A percentile compares a stretch with the other conserved stretches of the same genome.
phyloP scores from a whole-genome alignment of 2,888 invertebrate genomes.

The Lissonota sp. region DNA sequence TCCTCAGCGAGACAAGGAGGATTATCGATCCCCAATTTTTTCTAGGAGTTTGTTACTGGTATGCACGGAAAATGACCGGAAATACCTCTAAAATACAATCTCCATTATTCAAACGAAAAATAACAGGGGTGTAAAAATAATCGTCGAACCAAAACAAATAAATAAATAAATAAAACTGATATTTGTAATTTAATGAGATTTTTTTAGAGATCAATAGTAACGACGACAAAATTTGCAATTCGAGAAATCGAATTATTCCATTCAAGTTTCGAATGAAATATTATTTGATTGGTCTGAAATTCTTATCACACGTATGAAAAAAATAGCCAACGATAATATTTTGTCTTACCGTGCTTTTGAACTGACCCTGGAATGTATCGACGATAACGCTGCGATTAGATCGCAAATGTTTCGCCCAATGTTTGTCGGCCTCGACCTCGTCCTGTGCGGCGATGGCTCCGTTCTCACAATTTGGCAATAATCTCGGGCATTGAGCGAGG shows the following conservation, averaged over 20 bases:
- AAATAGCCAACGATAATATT: slow-evolving; percentile 13
- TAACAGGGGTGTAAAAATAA: no score
- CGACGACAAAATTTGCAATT: no score
- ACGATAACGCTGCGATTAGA: slow-evolving; percentile 87
- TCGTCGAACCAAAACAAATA: no score
- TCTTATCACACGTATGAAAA: background rate
- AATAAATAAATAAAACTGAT: no score
- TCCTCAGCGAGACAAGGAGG: slow-evolving; percentile 71
- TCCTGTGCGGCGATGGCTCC: slow-evolving; percentile 79
- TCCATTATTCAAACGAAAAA: slow-evolving; percentile 46
- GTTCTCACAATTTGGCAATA: slow-evolving; percentile 75
- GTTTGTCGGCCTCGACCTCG: slow-evolving; percentile 84
- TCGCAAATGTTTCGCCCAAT: slow-evolving; percentile 86
- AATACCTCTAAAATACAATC: slow-evolving; percentile 69
- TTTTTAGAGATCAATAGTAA: no score
- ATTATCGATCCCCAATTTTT: slow-evolving; percentile 67
- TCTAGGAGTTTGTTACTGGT: slow-evolving; percentile 74
- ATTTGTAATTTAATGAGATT: no score
- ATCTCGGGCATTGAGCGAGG: slow-evolving; percentile 72
- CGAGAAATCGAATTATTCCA: no score
- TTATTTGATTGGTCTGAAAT: background rate
- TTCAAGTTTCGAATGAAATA: background rate
- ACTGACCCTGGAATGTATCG: slow-evolving; percentile 88
- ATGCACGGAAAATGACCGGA: slow-evolving; percentile 51
- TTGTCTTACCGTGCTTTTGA: slow-evolving; percentile 86